These are phyloP conservation scores for Astur gentilis DNA, from an alignment of 2,113 vertebrate species.

Conservation along the genomic window DNA sequence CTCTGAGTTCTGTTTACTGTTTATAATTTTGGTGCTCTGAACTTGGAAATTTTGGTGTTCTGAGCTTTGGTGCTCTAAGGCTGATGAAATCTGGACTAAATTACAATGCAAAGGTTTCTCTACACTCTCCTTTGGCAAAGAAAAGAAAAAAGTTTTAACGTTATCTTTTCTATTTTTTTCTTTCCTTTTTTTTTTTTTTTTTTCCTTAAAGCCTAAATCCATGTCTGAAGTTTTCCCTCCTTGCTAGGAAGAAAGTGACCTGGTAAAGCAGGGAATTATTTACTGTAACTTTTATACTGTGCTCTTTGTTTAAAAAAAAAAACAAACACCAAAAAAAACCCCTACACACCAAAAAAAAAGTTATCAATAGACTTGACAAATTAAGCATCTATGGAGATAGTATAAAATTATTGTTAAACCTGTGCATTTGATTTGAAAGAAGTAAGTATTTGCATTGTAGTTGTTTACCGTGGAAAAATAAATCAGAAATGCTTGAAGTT, in stretches of 20 bases:
- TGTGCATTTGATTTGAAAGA: background rate
- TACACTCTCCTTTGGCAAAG: background rate
- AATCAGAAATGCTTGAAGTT: background rate
- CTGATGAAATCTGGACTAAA: background rate
- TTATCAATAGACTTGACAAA: background rate
- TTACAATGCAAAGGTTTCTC: background rate
- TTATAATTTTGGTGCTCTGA: background rate
- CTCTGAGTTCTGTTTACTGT: background rate
- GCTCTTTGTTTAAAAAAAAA: background rate
- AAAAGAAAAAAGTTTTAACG: background rate
- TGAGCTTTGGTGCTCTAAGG: background rate
- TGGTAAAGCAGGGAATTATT: background rate
- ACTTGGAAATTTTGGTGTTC: background rate
- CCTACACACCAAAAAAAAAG: too few relatives aligned
- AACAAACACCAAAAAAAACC: too few relatives aligned
- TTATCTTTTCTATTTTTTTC: background rate
- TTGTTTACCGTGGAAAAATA: background rate
- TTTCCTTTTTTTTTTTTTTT: background rate
- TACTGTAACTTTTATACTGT: background rate
- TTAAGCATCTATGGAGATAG: background rate
- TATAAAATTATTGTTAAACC: background rate
- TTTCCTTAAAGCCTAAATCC: background rate
- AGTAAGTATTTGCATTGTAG: background rate
- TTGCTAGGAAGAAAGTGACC: background rate
- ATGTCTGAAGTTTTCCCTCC: background rate